Percentiles rank a stretch among this genome's conserved stretches.
phyloP scores from a whole-genome alignment of 1,140 invertebrate species.

The Solen grandis region DNA sequence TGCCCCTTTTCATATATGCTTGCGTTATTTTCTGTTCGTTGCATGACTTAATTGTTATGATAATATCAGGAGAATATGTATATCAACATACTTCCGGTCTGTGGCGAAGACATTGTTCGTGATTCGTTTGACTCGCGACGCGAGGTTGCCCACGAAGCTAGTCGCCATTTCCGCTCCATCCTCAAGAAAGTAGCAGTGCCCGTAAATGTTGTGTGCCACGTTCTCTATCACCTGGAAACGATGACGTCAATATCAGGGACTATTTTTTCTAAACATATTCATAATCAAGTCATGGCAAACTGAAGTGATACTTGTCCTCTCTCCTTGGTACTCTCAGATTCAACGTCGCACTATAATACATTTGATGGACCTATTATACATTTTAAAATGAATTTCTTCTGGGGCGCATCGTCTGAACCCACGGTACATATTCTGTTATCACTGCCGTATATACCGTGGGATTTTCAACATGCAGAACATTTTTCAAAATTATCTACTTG shows the following conservation, averaged over 20 bases:
- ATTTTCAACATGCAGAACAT: no score
- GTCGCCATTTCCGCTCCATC: conserved; percentile 32
- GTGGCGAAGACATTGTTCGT: conserved; percentile 28
- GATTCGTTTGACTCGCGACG: neutral
- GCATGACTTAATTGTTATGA: neutral
- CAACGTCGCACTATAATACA: neutral
- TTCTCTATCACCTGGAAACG: conserved; percentile 14
- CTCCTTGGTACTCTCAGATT: neutral
- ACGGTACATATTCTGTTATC: no score
- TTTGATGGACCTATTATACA: neutral
- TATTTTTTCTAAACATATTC: neutral
- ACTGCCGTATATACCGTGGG: no score
- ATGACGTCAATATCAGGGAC: neutral
- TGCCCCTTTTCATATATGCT: neutral
- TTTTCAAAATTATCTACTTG: no score
- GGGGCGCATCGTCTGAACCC: no score
- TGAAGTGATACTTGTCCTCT: neutral
- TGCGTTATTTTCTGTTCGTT: neutral
- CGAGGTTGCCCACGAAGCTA: conserved; percentile 14
- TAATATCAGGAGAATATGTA: neutral
- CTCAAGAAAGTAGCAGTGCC: conserved; percentile 27
- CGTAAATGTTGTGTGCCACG: conserved; percentile 9
- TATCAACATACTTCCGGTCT: neutral
- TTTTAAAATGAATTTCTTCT: neutral
- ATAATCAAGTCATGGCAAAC: neutral